Evolutionary conservation across 1,140 invertebrate genomes (phyloP).

Genomic region (Cotesia glomerata): DNA sequence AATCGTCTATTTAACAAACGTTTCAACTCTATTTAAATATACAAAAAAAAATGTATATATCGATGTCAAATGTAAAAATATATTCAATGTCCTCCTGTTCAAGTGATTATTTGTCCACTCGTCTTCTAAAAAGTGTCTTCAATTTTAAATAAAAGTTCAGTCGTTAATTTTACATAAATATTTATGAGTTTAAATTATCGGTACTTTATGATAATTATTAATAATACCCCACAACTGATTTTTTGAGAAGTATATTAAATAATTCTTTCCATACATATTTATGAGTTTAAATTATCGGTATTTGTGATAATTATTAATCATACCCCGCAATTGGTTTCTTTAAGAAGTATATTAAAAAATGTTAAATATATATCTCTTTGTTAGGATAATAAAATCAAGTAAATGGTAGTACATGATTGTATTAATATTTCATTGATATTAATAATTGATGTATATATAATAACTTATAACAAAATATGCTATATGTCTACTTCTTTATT

Average conservation of each 20-base stretch:
- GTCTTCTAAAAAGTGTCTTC: constrained; percentile 1
- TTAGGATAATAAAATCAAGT: too few relatives aligned
- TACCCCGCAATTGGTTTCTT: background rate
- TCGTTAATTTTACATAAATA: background rate
- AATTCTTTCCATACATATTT: background rate
- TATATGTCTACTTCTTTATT: too few relatives aligned
- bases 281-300: background rate
- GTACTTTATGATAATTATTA: background rate
- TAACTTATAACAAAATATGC: too few relatives aligned
- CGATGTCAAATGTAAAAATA: too few relatives aligned
- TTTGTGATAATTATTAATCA: background rate
- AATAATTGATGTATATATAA: too few relatives aligned
- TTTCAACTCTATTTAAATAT: background rate
- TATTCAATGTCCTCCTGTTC: too few relatives aligned
- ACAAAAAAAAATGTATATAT: too few relatives aligned
- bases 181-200: background rate
- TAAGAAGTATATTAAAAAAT: background rate
- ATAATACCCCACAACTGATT: background rate
- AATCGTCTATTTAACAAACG: background rate
- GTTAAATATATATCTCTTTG: too few relatives aligned
- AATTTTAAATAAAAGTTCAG: background rate
- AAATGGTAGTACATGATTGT: too few relatives aligned
- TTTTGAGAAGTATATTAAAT: background rate
- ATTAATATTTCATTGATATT: too few relatives aligned
- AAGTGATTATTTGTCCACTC: background rate